Conservation (phyloP, 2,888 invertebrate genomes). For the Cheilosia urbana region DNA sequence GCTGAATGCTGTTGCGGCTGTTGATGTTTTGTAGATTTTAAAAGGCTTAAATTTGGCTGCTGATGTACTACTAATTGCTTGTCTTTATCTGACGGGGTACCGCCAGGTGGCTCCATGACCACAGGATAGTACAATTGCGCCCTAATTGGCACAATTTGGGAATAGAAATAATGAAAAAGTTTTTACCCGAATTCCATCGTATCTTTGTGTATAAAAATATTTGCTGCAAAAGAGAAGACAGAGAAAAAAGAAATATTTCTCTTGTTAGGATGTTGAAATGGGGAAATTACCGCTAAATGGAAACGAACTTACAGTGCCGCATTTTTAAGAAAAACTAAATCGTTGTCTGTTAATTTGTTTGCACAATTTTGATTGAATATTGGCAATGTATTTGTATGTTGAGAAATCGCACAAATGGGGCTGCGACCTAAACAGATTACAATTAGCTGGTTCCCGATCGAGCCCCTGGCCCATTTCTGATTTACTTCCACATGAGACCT, state of each 20-base stretch:
- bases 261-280: neutral
- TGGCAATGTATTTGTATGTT: slow-evolving; percentile 73
- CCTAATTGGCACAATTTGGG: slow-evolving; percentile 78
- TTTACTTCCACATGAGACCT: slow-evolving; percentile 79
- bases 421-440: slow-evolving; percentile 78
- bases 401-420: slow-evolving; percentile 77
- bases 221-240: slow-evolving; percentile 77
- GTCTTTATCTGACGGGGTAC: slow-evolving; percentile 82
- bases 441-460: slow-evolving; percentile 77
- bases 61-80: slow-evolving; percentile 79
- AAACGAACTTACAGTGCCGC: slow-evolving; percentile 79
- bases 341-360: slow-evolving; percentile 77
- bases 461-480: slow-evolving; percentile 79
- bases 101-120: slow-evolving; percentile 83
- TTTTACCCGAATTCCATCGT: slow-evolving; percentile 83
- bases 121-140: slow-evolving; percentile 78
- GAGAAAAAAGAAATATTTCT: neutral
- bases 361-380: slow-evolving; percentile 57
- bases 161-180: slow-evolving; percentile 67
- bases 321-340: slow-evolving; percentile 77
- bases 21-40: slow-evolving; percentile 75
- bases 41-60: slow-evolving; percentile 76
- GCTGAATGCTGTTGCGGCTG: slow-evolving; percentile 77
- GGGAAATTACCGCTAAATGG: neutral
- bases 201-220: slow-evolving; percentile 82